Evolutionary conservation across 2,797 vertebrate species (phyloP), one percentile per base, ranked within the genome.

Genomic region (Gallinago solitaria): DNA sequence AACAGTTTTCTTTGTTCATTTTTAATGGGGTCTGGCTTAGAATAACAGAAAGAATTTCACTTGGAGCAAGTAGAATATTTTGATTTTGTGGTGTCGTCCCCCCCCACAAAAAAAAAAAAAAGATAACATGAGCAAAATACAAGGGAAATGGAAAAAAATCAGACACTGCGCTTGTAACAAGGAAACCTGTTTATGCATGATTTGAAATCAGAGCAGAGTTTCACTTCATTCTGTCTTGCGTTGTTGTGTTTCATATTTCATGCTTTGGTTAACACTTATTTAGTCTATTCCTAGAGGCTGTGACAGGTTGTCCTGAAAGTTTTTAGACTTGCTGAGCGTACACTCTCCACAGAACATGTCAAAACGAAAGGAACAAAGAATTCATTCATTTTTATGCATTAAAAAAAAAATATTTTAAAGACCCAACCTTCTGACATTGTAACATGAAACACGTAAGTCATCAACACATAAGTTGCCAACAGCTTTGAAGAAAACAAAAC

Each of bases 241-340:
- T 41, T 94, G 86, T 74, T 94, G 63, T 96, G 80, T 90, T 95
- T 95, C 63, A 33, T 95, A 96, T 97, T 97, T 96, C 92, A 93
- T 95, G 95, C 93, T 90, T 96, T 97, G 68, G 75, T 89, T 94
- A 93, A 68, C 83, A 80, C 70, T 89, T 96, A 84, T 80, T 93
- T 77, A 70, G 90, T 77, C 83, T 93, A 3, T 93, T 97, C 48
- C 81, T 92, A 74, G 75, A 91, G 75, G 64, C 80, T 87, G 75
- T 94, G 88, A 94, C 89, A 96, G 63, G 81, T 87, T 96, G 78
- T 83, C 90, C 89, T 15, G 35, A 60, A 96, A 94, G 28, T 82
- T 92, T 94, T 90, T 79, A 86, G 83, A 82, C 89, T 94, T 87
- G 51, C 90, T 87, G 81, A 95, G 76, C 69, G 81, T 81, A 86